Evolutionary conservation across 2,888 invertebrate species (phyloP).

Genomic region (Caradrina clavipalpis): DNA sequence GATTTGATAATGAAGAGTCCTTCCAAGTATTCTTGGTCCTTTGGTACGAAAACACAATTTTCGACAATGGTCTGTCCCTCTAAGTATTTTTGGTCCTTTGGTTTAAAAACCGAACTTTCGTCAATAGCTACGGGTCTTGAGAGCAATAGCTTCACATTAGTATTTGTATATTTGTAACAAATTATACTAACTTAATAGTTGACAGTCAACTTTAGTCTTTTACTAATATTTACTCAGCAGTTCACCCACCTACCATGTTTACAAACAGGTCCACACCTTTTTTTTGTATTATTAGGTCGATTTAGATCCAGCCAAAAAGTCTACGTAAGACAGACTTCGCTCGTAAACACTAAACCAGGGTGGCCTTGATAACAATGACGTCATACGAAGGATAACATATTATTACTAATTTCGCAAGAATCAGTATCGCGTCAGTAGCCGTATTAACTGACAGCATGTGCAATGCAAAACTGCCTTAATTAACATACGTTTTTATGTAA

Average conservation of each 20-base stretch:
- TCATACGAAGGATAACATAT: constrained; percentile 62
- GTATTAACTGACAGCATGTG: constrained; percentile 49
- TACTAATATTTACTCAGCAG: constrained; percentile 5
- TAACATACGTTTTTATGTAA: constrained; percentile 69
- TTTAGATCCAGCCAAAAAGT: constrained; percentile 4
- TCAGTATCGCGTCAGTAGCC: constrained; percentile 65
- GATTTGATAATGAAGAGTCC: too few species aligned
- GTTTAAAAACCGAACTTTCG: too few species aligned
- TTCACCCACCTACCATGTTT: not conserved
- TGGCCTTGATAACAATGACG: constrained; percentile 59
- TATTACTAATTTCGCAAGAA: constrained; percentile 71
- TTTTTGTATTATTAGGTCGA: not conserved
- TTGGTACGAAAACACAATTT: too few species aligned
- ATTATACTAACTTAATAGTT: not conserved
- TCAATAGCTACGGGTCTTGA: not conserved
- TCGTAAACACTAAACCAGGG: constrained; percentile 27
- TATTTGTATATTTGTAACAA: constrained; percentile 1
- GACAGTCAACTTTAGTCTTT: not conserved
- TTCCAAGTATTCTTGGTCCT: too few species aligned
- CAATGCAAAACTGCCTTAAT: constrained; percentile 74
- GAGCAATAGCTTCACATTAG: constrained; percentile 2
- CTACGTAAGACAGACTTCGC: not conserved
- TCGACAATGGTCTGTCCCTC: not conserved
- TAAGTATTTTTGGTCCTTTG: not conserved
- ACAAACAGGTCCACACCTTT: constrained; percentile 2